Evolutionary conservation across 2,797 vertebrate genomes (phyloP), one percentile per base, ranked within the genome.

Genomic region (Clarias pachynema): DNA sequence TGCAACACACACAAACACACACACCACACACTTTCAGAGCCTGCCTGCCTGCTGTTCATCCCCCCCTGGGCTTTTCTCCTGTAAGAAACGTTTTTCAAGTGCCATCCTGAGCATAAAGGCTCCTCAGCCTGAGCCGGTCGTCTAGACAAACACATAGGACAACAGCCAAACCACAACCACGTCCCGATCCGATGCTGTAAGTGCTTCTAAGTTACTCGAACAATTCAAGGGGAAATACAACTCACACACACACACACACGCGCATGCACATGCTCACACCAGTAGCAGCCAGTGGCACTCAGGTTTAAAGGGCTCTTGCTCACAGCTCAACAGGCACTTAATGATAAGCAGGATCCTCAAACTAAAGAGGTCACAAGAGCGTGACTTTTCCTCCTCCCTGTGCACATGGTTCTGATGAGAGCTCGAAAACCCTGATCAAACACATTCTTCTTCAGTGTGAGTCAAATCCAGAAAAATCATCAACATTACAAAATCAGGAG

Each of bases 41-140:
- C 88, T 90, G 89, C 75, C 89, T 89, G 88, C 68, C 90, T 90
- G 87, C 80, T 91, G 86, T 90, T 91, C 88, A 86, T 90, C 85
- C 87, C 60, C 74, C 85, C 59, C 74, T 86, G 85, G 59, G 60
- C 62, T 68, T 73, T 83, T 57, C 85, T 83, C 74, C 31, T 57
- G 79, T 75, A 37, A 66, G 79, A 79, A 63, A 72, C 29, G 12
- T 57, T 88, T 75, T 65, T 70, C 63, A 80, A 81, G 74, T 69
- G 79, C 56, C 37, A 59, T 15, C 56, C 9, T 66, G 34, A 84
- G 79, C 70, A 81, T 18, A 31, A 53, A 60, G 40, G 68, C 81
- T 82, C 68, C 65, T 82, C 63, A 77, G n/a, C 29, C 62, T 44
- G n/a, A 40, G 40, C 60, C 68, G 80, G 66, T 69, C 85, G 84